A percentile compares a stretch with the other conserved stretches of the same genome.
Conservation (phyloP, 2,797 vertebrate genomes). For the Poeciliopsis turneri region DNA sequence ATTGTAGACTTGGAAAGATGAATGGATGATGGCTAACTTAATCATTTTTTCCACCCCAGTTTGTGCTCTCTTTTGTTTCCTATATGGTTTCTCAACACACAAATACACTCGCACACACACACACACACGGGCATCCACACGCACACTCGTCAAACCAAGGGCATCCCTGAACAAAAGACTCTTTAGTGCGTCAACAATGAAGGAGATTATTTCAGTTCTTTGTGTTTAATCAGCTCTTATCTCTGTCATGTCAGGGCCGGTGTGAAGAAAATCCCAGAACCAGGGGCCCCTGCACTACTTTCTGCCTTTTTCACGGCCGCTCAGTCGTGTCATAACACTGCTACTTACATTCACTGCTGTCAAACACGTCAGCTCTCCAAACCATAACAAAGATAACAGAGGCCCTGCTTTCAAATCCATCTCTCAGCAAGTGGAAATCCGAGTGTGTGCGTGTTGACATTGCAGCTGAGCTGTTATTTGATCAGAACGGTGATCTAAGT, state of each 20-base stretch:
- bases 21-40: constrained; percentile 58
- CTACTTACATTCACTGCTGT: constrained; percentile 75
- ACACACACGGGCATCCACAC: constrained; percentile 20
- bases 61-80: constrained; percentile 15
- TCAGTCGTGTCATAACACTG: constrained; percentile 79
- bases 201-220: constrained; percentile 61
- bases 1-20: constrained; percentile 59
- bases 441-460: constrained; percentile 64
- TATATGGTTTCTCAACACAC: constrained; percentile 10
- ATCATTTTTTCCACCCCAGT: constrained; percentile 18
- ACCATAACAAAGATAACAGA: constrained; percentile 78
- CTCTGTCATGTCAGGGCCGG: constrained; percentile 62
- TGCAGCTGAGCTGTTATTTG: constrained; percentile 73
- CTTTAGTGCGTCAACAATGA: constrained; percentile 56
- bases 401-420: constrained; percentile 65
- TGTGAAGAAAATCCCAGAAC: constrained; percentile 33
- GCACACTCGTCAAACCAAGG: constrained; percentile 39
- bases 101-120: not conserved
- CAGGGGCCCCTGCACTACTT: constrained; percentile 50
- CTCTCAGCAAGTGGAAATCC: constrained; percentile 58
- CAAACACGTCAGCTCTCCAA: constrained; percentile 76
- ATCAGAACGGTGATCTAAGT: constrained; percentile 73
- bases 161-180: constrained; percentile 62
- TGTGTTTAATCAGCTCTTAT: constrained; percentile 71
- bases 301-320: constrained; percentile 65